Base-by-base conservation (phyloP, 2,113 vertebrate genomes). In the Xenotilapia leptura region DNA sequence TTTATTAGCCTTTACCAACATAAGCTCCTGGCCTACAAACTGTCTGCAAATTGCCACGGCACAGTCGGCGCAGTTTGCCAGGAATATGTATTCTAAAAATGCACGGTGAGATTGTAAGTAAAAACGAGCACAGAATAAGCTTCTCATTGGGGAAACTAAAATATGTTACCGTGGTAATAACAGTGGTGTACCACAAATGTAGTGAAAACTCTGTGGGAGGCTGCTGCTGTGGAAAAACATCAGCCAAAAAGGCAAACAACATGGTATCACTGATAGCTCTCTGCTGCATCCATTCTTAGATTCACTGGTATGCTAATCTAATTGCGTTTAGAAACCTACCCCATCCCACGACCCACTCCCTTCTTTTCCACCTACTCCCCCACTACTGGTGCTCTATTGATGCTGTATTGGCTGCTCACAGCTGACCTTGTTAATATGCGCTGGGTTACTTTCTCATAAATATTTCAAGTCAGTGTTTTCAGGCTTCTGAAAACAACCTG, bases 391-490 rank as follows among this genome's bases (percentile, higher is more conserved):
- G 80, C 86, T 83, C 80, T 87, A 92, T 83, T 90, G 90, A 92
- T 82, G 92, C 75, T 86, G 83, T 90, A 93, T 93, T 88, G 86
- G 91, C 87, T 93, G 88, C 83, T 84, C 31, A 26, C 84, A 55
- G 73, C 92, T 82, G 92, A 93, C 95, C 93, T 92, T 92, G 92
- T 96, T 96, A 94, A 95, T 96, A 95, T 95, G 93, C 93, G 31
- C 91, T 21, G 83, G 92, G 92, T 93, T 93, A 92, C 94, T 91
- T 90, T 90, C 94, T 95, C 95, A 96, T 96, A 94, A 94, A 96
- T 96, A 96, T 95, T 96, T 95, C 90, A 96, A 91, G 90, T 87
- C 89, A 81, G 12, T 95, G 92, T 95, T 94, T 94, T 93, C 91
- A 92, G 86, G 88, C 92, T 88, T 92, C 93, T 96, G 93, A 94